Evolutionary conservation across 2,888 invertebrate species (phyloP).

Genomic region (Protodeltote pygarga): DNA sequence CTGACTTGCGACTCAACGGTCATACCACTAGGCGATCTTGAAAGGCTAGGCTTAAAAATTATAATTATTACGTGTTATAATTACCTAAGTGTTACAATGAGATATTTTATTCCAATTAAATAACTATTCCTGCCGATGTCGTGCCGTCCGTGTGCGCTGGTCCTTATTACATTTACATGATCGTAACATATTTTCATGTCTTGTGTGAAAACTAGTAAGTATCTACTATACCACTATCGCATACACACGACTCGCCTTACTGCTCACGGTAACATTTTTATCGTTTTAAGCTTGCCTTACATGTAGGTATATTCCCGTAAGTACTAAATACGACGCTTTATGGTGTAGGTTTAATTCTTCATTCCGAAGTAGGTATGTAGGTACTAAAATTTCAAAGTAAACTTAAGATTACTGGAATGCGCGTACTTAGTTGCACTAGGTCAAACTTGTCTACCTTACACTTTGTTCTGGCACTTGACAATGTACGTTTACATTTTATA

Average conservation of each 20-base stretch:
- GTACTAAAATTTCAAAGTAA: slow-evolving; percentile 19
- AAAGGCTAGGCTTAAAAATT: too few relatives aligned
- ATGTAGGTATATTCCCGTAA: not conserved
- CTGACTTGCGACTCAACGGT: too few relatives aligned
- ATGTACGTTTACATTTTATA: not conserved
- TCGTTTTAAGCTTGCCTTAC: not conserved
- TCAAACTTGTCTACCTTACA: not conserved
- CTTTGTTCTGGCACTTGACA: not conserved
- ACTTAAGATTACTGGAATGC: not conserved
- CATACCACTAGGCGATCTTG: too few relatives aligned
- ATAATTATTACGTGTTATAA: too few relatives aligned
- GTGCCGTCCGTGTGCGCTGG: too few relatives aligned
- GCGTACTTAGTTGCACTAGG: slow-evolving; percentile 12
- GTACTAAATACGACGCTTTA: slow-evolving; percentile 7
- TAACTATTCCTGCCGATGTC: too few relatives aligned
- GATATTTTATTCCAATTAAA: too few relatives aligned
- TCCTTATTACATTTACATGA: too few relatives aligned
- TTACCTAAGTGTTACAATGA: too few relatives aligned
- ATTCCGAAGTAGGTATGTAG: not conserved
- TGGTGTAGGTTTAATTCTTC: slow-evolving; percentile 1
- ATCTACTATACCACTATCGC: not conserved
- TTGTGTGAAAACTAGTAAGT: not conserved
- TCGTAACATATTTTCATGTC: too few relatives aligned
- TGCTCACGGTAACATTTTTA: not conserved
- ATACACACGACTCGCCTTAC: not conserved